Conservation (phyloP, 1,140 invertebrate genomes). For the Bombus affinis region DNA sequence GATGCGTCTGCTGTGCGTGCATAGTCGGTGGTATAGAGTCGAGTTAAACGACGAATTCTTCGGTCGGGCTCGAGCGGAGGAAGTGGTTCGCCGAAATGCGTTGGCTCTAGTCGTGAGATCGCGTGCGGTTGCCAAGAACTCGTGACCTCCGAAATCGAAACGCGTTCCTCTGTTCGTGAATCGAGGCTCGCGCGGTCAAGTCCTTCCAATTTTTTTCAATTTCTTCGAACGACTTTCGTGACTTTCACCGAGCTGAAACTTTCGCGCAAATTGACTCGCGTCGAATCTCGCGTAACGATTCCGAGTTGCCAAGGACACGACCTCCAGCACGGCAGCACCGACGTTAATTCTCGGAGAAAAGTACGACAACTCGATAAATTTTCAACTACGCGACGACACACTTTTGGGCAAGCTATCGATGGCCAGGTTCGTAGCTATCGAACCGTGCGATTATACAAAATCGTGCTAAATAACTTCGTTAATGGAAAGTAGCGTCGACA, state of each 20-base stretch:
- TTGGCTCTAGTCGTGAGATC: neutral
- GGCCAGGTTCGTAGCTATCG: neutral
- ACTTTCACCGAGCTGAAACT: slow-evolving; percentile 37
- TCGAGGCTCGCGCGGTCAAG: neutral
- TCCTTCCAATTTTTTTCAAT: slow-evolving; percentile 36
- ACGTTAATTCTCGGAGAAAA: neutral
- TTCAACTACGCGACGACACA: neutral
- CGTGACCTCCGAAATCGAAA: slow-evolving; percentile 48
- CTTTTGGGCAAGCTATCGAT: neutral
- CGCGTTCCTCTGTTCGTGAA: too few species aligned
- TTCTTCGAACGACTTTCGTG: slow-evolving; percentile 50
- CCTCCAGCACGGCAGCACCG: slow-evolving; percentile 11
- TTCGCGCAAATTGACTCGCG: slow-evolving; percentile 36
- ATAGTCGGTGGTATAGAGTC: neutral
- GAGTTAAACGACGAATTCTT: slow-evolving; percentile 6
- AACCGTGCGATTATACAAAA: neutral
- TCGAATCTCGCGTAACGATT: slow-evolving; percentile 17
- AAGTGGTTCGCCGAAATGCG: slow-evolving; percentile 33
- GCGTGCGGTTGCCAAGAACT: slow-evolving; percentile 61
- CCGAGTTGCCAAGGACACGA: slow-evolving; percentile 36
- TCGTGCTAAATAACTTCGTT: neutral
- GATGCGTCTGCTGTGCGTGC: neutral
- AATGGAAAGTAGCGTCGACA: too few species aligned
- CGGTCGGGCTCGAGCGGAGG: neutral
- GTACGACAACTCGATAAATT: neutral